Evolutionary conservation across 2,113 vertebrate species (phyloP).

Genomic region (Delphinapterus leucas): DNA sequence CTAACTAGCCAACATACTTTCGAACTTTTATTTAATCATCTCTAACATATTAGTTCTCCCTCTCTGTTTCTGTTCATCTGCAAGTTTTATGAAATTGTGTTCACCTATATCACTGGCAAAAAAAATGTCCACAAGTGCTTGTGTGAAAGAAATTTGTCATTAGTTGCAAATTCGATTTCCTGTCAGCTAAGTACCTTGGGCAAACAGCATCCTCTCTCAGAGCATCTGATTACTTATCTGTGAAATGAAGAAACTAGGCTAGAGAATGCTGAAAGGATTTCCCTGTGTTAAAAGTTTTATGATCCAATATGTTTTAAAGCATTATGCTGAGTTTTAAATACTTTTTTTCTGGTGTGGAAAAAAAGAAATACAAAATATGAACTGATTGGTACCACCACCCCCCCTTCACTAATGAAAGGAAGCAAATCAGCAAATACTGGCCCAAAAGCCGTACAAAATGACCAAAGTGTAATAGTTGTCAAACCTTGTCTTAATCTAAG

Average conservation of each 20-base stretch:
- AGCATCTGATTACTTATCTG: background rate
- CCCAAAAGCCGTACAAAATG: background rate
- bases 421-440: background rate
- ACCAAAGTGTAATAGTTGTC: background rate
- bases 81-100: background rate
- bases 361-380: background rate
- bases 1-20: background rate
- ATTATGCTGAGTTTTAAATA: background rate
- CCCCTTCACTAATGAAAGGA: background rate
- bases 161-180: slow-evolving; percentile 16
- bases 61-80: background rate
- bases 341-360: background rate
- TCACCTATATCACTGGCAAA: background rate
- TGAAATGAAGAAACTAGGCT: background rate
- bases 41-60: background rate
- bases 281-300: background rate
- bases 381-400: background rate
- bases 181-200: background rate
- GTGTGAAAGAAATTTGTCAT: slow-evolving; percentile 2
- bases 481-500: background rate
- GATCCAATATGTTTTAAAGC: background rate
- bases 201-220: background rate
- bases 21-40: background rate
- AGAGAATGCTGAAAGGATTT: background rate
- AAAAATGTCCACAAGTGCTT: background rate